Base-by-base conservation (phyloP, 53 echinoderm and acorn worm species). In the Actinopyga echinites region DNA sequence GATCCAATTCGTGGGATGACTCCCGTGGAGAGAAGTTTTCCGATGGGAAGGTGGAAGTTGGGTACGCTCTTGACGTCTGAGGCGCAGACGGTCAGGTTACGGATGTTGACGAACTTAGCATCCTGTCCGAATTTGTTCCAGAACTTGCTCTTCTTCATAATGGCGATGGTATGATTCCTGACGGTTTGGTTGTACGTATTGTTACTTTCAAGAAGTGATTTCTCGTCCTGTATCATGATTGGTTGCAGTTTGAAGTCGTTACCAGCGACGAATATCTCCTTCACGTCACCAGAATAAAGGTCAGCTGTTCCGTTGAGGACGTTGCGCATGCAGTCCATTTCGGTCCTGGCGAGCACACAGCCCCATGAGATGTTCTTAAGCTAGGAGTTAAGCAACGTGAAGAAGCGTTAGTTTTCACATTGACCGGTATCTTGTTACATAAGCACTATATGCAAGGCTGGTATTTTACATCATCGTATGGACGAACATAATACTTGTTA, bases 1-100 rank as follows among this genome's bases (percentile, higher is more conserved):
- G 95, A 95, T 55, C 95, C 95, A 12, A 95, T 91, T 20, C 95
- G 91, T 33, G 95, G 95, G 43, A 95, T 93, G 69, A 93, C 89
- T 42, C 95, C 95, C 59, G 85, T 91, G 40, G 95, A 88, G n/a
- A 95, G 83, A 21, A 95, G 91, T 79, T 91, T 89, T 19, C 95
- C 95, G 64, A 95, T 91, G 12, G 95, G 95, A 65, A 91, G 89
- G 73, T 87, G 83, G 90, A 95, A 95, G 54, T 91, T 83, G 10
- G 93, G 87, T 55, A 93, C 65, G 91, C 93, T 91, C 42, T 85
- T 73, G 29, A 96, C 79, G 19, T 91, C 93, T 74, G 89, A 83
- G 79, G 86, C 75, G 80, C 96, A 96, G 67, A 90, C 91, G 64
- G 91, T 96, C 56, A 96, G 85, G 30, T 90, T 85, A 19, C 79